Percentiles rank a stretch among this genome's conserved stretches.
phyloP scores from a whole-genome alignment of 2,797 vertebrate genomes.

The Sebastes reedi region DNA sequence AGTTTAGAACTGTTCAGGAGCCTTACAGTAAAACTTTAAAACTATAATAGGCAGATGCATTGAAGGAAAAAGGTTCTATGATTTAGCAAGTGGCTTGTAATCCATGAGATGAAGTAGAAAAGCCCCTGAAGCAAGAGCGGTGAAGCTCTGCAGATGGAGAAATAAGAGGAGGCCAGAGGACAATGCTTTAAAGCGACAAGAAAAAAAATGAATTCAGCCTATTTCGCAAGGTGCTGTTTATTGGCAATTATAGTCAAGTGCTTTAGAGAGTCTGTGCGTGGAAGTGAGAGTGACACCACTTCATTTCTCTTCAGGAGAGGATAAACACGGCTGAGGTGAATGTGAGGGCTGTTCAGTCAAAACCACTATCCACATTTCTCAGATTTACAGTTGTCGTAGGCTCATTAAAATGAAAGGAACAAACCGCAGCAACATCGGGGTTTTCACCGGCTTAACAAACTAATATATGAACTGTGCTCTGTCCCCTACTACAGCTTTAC shows the following conservation, averaged over 20 bases:
- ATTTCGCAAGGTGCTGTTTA: conserved; percentile 66
- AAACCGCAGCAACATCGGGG: not conserved
- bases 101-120: conserved; percentile 49
- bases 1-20: not conserved
- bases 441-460: not conserved
- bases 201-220: conserved; percentile 56
- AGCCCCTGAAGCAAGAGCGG: conserved; percentile 23
- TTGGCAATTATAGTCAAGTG: conserved; percentile 75
- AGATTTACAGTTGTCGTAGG: not conserved
- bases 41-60: not conserved
- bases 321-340: conserved; percentile 53
- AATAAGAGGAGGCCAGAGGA: conserved; percentile 38
- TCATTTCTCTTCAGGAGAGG: conserved; percentile 45
- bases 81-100: conserved; percentile 27
- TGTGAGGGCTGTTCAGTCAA: conserved; percentile 28
- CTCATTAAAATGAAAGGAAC: not conserved
- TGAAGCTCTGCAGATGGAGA: conserved; percentile 46
- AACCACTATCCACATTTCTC: not conserved
- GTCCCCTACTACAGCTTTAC: not conserved
- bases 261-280: conserved; percentile 52
- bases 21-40: conserved; percentile 16
- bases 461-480: not conserved
- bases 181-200: conserved; percentile 34
- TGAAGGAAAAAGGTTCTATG: conserved; percentile 4
- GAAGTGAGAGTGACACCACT: conserved; percentile 58